Conservation (phyloP, 2,888 invertebrate species). For the Crematogaster levior region DNA sequence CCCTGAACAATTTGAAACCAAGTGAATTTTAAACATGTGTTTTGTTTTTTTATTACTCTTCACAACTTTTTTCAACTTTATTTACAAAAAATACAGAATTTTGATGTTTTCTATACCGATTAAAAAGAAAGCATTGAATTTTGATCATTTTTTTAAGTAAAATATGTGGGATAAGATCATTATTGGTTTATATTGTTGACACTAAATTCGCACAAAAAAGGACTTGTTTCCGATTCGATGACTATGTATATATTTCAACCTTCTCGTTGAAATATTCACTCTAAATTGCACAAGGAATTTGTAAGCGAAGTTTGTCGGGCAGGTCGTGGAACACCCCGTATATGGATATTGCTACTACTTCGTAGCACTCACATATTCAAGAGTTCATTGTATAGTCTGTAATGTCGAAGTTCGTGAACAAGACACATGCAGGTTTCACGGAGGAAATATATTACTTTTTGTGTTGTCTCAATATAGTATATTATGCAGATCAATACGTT, state of each 20-base stretch:
- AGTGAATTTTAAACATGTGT: too few relatives aligned
- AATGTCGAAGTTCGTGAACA: background rate
- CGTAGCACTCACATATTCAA: background rate
- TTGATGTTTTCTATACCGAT: too few relatives aligned
- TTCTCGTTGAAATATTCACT: background rate
- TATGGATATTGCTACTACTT: background rate
- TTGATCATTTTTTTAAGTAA: too few relatives aligned
- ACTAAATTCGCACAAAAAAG: background rate
- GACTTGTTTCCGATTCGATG: background rate
- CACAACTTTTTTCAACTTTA: too few relatives aligned
- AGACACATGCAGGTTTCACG: background rate
- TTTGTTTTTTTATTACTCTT: too few relatives aligned
- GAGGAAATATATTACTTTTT: constrained; percentile 23
- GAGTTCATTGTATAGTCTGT: constrained; percentile 6
- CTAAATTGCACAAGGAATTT: background rate
- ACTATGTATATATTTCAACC: background rate
- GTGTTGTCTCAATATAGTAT: constrained; percentile 45
- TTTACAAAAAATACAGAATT: too few relatives aligned
- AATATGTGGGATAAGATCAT: background rate
- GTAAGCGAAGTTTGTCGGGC: background rate
- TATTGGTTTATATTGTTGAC: background rate
- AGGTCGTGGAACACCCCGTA: background rate
- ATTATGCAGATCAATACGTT: constrained; percentile 66
- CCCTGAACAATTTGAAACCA: too few relatives aligned
- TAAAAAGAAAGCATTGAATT: too few relatives aligned